These are phyloP conservation scores for Ctenomys sociabilis DNA, from an alignment of 2,113 vertebrate genomes.

Conservation along the genomic window DNA sequence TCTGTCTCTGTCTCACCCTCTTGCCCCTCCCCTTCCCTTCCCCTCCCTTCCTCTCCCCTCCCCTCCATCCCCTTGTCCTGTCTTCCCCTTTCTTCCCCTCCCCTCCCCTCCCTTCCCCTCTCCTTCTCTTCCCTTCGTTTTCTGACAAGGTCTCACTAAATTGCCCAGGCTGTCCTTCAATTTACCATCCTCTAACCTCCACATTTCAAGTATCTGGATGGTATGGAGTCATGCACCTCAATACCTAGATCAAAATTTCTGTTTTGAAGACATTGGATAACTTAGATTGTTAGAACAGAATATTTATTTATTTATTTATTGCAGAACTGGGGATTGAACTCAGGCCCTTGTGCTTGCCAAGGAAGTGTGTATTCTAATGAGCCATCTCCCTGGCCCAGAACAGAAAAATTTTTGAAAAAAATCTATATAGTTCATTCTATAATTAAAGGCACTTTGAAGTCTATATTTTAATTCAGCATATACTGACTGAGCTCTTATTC, in stretches of 20 bases:
- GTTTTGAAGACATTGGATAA: background rate
- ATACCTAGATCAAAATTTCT: background rate
- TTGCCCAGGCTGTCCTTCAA: background rate
- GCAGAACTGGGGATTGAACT: no score
- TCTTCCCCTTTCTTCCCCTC: no score
- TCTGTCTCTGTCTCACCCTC: background rate
- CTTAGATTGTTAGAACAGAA: background rate
- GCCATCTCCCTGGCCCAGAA: no score
- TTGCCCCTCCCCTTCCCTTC: background rate
- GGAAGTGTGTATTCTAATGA: no score
- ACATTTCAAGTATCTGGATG: background rate
- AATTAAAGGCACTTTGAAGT: background rate
- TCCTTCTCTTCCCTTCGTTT: no score
- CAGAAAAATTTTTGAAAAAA: background rate
- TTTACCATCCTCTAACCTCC: background rate
- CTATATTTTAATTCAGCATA: slow-evolving; percentile 27
- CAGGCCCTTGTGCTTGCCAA: no score
- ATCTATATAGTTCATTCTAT: background rate
- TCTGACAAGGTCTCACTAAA: background rate
- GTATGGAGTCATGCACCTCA: background rate
- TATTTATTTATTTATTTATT: no score
- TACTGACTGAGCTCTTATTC: background rate
- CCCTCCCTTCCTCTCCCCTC: no score
- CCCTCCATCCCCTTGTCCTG: no score
- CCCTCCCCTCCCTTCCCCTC: rapidly evolving